phyloP scores from a whole-genome alignment of 2,797 vertebrate species.

The Pygocentrus nattereri region DNA sequence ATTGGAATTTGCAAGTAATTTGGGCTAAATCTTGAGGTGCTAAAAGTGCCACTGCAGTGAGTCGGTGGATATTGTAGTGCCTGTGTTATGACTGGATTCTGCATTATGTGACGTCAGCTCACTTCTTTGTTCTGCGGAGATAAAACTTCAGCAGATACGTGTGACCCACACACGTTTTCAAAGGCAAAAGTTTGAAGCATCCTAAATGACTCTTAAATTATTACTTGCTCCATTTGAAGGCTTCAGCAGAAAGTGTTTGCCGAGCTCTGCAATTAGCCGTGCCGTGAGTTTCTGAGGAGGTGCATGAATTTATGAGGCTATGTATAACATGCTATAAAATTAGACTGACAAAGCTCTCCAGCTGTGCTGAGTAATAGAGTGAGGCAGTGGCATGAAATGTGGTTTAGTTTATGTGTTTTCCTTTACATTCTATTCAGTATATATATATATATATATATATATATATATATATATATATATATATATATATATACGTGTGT shows the following conservation, averaged over 20 bases:
- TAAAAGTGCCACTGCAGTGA: neutral
- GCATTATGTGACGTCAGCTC: neutral
- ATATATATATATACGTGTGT: no score
- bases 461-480: no score
- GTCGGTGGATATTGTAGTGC: neutral
- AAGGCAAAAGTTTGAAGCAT: neutral
- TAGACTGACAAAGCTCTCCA: constrained; percentile 1
- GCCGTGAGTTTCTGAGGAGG: neutral
- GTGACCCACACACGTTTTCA: neutral
- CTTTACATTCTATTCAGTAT: neutral
- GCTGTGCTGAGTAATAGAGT: neutral
- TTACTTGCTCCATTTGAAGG: constrained; percentile 3
- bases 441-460: no score
- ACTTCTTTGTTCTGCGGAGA: neutral
- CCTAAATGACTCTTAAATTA: constrained; percentile 27
- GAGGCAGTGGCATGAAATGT: neutral
- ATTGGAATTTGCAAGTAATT: constrained; percentile 31
- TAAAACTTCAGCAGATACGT: neutral
- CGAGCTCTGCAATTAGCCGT: constrained; percentile 6
- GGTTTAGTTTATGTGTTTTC: neutral
- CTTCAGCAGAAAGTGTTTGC: constrained; percentile 9
- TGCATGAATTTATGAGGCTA: constrained; percentile 11
- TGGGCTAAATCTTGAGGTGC: constrained; percentile 24
- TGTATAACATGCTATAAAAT: constrained; percentile 12
- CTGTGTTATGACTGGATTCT: constrained; percentile 5